Evolutionary conservation across 2,888 invertebrate genomes (phyloP).

Genomic region (Heliconius erato): DNA sequence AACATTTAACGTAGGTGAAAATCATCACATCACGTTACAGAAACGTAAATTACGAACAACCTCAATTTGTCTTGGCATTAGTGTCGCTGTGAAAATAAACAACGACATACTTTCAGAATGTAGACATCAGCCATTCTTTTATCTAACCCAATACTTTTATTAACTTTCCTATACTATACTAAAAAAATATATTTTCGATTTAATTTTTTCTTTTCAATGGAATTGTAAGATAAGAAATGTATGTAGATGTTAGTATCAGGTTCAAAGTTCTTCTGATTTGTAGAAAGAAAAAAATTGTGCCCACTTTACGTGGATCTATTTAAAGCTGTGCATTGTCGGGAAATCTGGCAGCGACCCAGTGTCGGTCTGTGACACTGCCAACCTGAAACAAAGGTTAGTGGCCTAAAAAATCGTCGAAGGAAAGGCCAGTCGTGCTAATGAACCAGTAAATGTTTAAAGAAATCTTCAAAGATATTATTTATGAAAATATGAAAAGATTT

Average conservation of each 20-base stretch:
- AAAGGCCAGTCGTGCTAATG: conserved; percentile 64
- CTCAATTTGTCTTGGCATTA: conserved; percentile 49
- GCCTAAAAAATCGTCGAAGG: conserved; percentile 73
- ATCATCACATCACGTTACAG: conserved; percentile 38
- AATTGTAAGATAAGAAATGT: background rate
- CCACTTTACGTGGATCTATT: conserved; percentile 75
- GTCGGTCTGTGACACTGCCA: conserved; percentile 78
- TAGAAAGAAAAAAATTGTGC: conserved; percentile 69
- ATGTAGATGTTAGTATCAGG: background rate
- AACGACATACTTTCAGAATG: conserved; percentile 44
- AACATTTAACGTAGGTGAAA: conserved; percentile 27
- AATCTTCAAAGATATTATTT: conserved; percentile 26
- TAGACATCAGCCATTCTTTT: conserved; percentile 21
- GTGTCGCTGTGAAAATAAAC: conserved; percentile 46
- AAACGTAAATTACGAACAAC: conserved; percentile 41
- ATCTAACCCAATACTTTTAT: background rate
- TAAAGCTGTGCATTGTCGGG: conserved; percentile 78
- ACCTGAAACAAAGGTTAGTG: conserved; percentile 81
- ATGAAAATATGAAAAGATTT: conserved; percentile 32
- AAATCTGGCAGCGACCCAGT: conserved; percentile 79
- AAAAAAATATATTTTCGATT: background rate
- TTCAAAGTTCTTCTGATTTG: conserved; percentile 38
- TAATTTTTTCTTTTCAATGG: background rate
- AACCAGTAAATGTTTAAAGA: conserved; percentile 50
- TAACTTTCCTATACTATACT: background rate